These are phyloP conservation scores for Diabrotica balteata DNA, from an alignment of 2,888 invertebrate genomes.

Conservation along the genomic window DNA sequence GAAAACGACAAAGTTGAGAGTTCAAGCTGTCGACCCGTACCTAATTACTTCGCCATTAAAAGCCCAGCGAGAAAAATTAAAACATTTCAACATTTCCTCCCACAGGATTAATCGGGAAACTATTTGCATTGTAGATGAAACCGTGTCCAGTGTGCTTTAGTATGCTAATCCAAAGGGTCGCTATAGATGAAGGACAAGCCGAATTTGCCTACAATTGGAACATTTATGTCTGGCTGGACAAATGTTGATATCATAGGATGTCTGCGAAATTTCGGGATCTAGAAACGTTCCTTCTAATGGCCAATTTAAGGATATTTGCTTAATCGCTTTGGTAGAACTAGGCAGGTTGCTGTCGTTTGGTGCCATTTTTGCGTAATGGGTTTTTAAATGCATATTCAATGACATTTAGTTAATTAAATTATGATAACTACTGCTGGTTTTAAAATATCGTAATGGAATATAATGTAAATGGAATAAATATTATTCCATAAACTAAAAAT, in stretches of 20 bases:
- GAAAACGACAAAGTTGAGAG: no score
- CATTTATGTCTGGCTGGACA: conserved; percentile 15
- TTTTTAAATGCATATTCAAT: no score
- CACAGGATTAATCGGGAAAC: conserved; percentile 10
- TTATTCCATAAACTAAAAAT: no score
- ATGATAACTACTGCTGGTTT: no score
- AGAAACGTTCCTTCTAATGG: not conserved
- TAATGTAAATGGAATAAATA: no score
- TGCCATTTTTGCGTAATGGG: no score
- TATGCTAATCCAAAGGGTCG: conserved; percentile 23
- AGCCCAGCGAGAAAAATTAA: conserved; percentile 2
- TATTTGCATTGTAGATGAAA: conserved; percentile 26
- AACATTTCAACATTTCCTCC: conserved; percentile 9
- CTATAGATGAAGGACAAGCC: conserved; percentile 12
- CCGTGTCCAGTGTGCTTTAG: conserved; percentile 20
- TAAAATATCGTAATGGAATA: no score
- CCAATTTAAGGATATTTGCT: not conserved
- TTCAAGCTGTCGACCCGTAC: no score
- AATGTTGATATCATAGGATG: conserved; percentile 15
- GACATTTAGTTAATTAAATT: no score
- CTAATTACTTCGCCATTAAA: not conserved
- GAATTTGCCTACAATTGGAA: conserved; percentile 7
- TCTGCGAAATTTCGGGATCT: not conserved
- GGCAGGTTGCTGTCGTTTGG: no score
- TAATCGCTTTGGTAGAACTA: no score